These are phyloP conservation scores for Conops quadrifasciatus DNA, from an alignment of 2,888 invertebrate genomes.

Conservation along the genomic window DNA sequence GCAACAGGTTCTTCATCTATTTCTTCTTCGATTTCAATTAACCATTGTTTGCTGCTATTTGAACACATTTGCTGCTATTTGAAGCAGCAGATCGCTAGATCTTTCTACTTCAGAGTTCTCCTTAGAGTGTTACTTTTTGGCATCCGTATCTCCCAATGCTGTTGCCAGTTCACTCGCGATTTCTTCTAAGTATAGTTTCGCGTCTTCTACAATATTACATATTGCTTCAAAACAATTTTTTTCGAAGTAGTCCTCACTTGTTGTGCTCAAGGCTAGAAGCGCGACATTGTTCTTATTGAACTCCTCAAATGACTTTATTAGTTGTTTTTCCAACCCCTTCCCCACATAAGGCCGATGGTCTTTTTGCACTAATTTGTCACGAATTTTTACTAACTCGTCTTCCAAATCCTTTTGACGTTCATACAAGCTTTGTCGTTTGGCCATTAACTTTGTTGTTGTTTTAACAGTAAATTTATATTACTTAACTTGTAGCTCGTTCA, in stretches of 20 bases:
- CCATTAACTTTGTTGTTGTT: background rate
- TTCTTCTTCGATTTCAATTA: too few species aligned
- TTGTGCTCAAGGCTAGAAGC: conserved; percentile 10
- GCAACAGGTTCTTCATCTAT: too few species aligned
- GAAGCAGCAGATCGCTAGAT: too few species aligned
- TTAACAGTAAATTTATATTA: too few species aligned
- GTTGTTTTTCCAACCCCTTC: background rate
- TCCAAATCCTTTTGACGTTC: conserved; percentile 12
- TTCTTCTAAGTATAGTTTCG: background rate
- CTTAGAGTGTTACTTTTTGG: background rate
- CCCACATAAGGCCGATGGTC: background rate
- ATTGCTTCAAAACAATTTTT: conserved; percentile 10
- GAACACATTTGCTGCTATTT: too few species aligned
- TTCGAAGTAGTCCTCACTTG: conserved; percentile 12
- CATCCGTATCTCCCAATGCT: background rate
- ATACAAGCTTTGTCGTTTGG: background rate
- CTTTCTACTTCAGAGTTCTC: background rate
- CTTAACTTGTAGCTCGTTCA: background rate
- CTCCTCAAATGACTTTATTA: background rate
- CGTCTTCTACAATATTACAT: background rate
- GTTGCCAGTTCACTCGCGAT: background rate
- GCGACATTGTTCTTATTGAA: background rate
- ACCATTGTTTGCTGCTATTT: too few species aligned
- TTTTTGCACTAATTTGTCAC: background rate
- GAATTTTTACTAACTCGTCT: conserved; percentile 2